These are phyloP conservation scores for Aporrectodea caliginosa DNA, from an alignment of 1,140 invertebrate genomes.

Conservation along the genomic window DNA sequence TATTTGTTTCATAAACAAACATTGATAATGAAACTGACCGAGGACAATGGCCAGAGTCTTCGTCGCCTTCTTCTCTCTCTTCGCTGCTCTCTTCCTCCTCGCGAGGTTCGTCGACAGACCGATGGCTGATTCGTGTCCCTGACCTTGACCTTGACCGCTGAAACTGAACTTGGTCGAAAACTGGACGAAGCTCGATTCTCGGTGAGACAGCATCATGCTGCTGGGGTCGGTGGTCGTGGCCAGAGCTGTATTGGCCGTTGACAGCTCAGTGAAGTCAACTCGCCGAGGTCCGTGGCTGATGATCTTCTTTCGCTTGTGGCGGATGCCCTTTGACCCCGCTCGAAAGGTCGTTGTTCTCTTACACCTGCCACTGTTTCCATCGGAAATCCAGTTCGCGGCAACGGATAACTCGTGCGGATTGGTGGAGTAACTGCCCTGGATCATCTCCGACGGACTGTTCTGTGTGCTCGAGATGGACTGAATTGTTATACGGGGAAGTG, in stretches of 20 bases:
- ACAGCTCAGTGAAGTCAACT: neutral
- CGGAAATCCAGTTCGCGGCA: neutral
- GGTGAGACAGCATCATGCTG: neutral
- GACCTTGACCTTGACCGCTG: neutral
- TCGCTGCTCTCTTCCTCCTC: slow-evolving; percentile 85
- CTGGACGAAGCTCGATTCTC: neutral
- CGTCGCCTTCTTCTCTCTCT: slow-evolving; percentile 94
- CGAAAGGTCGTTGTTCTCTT: neutral
- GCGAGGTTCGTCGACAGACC: too few relatives aligned
- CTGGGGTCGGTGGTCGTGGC: neutral
- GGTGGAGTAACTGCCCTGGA: too few relatives aligned
- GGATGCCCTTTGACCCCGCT: neutral
- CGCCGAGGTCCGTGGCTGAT: neutral
- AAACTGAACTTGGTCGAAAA: neutral
- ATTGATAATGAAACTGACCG: slow-evolving; percentile 69
- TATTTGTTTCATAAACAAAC: too few relatives aligned
- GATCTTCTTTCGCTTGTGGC: too few relatives aligned
- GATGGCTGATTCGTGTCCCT: too few relatives aligned
- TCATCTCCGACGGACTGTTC: too few relatives aligned
- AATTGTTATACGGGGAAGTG: too few relatives aligned
- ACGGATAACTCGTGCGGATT: neutral
- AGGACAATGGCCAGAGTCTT: slow-evolving; percentile 98
- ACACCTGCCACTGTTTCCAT: neutral
- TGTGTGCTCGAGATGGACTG: too few relatives aligned
- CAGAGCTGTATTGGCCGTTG: neutral